Base-by-base conservation (phyloP, 2,113 vertebrate species). In the Lota lota region DNA sequence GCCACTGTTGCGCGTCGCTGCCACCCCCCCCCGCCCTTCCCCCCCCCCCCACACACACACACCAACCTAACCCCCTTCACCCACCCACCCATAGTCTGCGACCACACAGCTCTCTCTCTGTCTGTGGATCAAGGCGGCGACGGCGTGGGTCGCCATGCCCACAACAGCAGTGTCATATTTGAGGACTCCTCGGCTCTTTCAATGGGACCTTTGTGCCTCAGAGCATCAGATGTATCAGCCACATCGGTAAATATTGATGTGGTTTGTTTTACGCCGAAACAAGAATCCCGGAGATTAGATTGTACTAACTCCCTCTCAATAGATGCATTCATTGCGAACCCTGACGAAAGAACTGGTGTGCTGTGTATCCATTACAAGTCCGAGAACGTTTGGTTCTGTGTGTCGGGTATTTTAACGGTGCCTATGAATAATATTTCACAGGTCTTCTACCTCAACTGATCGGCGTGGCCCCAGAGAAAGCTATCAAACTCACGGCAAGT, bases 401-500 rank as follows among this genome's bases (percentile, higher is more conserved):
- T 59, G 75, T 81, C 76, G 81, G 79, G 79, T 83, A 70, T 77
- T 83, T 79, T 88, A 83, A 87, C 83, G 76, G 66, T 80, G 68
- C 80, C 85, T 83, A 85, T 87, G 87, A 86, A 90, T 88, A 87
- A 83, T 87, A 80, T 88, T 89, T 88, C 85, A 81, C 91, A 98
- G 96, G 96, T 91, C 94, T 98, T 81, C 88, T 98, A 89, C 96
- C 96, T 78, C 96, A 98, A 75, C 94, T 98, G 82, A 95, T 98
- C 81, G 96, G 96, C 72, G 96, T 98, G 79, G 96, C 96, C 84
- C 96, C 96, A 72, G 96, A 98, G 92, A 98, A 98, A 88, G 96
- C 96, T 83, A 98, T 98, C 92, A 98, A 98, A 87, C 92, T 98
- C 83, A 98, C 95, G 88, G 96, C 96, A 94, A 94, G 95, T 97